Evolutionary conservation across 2,113 vertebrate species (phyloP), one percentile per base, ranked within the genome.

Genomic region (Passerina amoena): DNA sequence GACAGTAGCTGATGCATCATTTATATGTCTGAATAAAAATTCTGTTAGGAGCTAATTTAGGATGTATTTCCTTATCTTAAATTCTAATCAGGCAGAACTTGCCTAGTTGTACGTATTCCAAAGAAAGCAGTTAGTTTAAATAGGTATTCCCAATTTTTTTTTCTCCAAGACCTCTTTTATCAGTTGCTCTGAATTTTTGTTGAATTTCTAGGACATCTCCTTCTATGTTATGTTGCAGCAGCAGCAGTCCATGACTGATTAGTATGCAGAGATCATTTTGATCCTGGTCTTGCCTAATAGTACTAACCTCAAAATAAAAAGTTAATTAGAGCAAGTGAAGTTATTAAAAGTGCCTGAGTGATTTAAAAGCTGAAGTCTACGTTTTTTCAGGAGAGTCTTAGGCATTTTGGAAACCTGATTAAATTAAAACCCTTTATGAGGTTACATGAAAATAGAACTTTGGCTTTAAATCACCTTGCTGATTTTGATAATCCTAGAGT

Each of bases 241-340:
- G 79, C 42, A 56, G 44, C 17, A 27, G 28, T 84, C 72, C 18
- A 17, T 76, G 33, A 30, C 24, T 61, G 40, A 70, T 96, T 42
- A 86, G 56, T 77, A 93, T 95, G 84, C 81, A 88, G 51, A 77
- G 66, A 63, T 82, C 7, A 0, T 95, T 88, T 88, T 71, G 60
- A 75, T 81, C 66, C 63, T 65, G n/a, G 45, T 83, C 56, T 70
- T 60, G 25, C 57, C 86, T 94, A 82, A 92, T 63, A 80, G 21
- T 35, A 30, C 84, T 85, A 85, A 87, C 87, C 66, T 89, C 75
- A 85, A 91, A 96, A 96, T 88, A 91, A 91, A 65, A 95, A 92
- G 91, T 84, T 95, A 97, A 95, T 97, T 95, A 86, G 88, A 94
- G 63, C 11, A 4, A 92, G 56, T 83, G 70, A 92, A 96, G 88